Evolutionary conservation across 2,888 invertebrate genomes (phyloP).

Genomic region (Calliopum simillimum): DNA sequence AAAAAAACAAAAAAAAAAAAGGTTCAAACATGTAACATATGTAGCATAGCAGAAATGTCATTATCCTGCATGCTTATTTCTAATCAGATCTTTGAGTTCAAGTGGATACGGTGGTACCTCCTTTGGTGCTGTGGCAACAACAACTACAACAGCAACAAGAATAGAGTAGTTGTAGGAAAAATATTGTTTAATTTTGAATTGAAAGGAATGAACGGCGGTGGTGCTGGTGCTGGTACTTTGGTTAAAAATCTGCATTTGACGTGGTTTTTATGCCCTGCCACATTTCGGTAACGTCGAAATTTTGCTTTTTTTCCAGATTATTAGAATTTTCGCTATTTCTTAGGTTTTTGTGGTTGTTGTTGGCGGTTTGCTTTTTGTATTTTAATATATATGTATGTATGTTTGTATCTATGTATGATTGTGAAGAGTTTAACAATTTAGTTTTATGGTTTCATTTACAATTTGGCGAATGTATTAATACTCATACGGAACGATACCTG

Average conservation of each 20-base stretch:
- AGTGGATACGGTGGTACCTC: not conserved
- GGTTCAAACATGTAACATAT: no score
- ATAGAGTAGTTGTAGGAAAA: not conserved
- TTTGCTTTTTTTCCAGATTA: conserved; percentile 4
- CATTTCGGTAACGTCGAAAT: not conserved
- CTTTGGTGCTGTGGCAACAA: no score
- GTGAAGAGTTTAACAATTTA: conserved; percentile 8
- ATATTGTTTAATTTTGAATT: not conserved
- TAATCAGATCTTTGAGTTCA: not conserved
- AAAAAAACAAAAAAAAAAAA: no score
- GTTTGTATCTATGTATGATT: not conserved
- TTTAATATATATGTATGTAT: no score
- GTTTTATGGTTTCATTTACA: conserved; percentile 25
- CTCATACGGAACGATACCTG: no score
- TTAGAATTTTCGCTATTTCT: not conserved
- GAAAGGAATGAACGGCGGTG: not conserved
- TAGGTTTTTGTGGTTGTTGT: not conserved
- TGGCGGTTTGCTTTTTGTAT: not conserved
- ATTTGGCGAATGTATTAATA: not conserved
- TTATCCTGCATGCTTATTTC: conserved; percentile 1
- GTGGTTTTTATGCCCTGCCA: not conserved
- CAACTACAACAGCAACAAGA: no score
- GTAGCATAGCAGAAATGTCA: not conserved
- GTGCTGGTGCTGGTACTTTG: not conserved
- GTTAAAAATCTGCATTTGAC: not conserved